Evolutionary conservation across 1,140 invertebrate species (phyloP).

Genomic region (Bombus terrestris): DNA sequence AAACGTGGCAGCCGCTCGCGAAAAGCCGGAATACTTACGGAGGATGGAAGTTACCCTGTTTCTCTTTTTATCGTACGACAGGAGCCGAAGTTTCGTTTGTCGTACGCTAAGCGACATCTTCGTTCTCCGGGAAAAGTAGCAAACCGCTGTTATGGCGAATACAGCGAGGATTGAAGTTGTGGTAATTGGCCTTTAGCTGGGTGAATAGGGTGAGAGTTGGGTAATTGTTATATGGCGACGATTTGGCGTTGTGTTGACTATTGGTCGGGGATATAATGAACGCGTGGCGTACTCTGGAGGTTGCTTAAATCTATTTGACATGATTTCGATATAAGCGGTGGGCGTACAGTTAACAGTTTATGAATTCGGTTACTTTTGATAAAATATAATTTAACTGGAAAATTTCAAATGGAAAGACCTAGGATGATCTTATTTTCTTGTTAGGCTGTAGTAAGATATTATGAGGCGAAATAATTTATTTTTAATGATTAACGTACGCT

Average conservation of each 20-base stretch:
- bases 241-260: not conserved
- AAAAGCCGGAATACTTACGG: too few relatives aligned
- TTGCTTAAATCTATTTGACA: not conserved
- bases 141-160: not conserved
- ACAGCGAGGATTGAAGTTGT: not conserved
- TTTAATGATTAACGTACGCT: too few relatives aligned
- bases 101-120: not conserved
- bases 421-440: too few relatives aligned
- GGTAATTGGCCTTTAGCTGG: not conserved
- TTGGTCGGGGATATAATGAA: not conserved
- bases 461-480: too few relatives aligned
- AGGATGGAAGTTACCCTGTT: not conserved
- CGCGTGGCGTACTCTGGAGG: not conserved
- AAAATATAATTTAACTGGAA: too few relatives aligned
- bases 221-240: slow-evolving; percentile 6
- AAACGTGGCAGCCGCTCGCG: not conserved
- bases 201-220: not conserved
- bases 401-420: too few relatives aligned
- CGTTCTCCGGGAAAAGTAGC: not conserved
- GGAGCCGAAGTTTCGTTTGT: not conserved
- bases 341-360: not conserved
- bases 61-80: not conserved
- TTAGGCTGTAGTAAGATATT: too few relatives aligned
- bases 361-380: too few relatives aligned
- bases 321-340: rapidly evolving